Evolutionary conservation across 2,888 invertebrate species (phyloP).

Genomic region (Melieria picta): DNA sequence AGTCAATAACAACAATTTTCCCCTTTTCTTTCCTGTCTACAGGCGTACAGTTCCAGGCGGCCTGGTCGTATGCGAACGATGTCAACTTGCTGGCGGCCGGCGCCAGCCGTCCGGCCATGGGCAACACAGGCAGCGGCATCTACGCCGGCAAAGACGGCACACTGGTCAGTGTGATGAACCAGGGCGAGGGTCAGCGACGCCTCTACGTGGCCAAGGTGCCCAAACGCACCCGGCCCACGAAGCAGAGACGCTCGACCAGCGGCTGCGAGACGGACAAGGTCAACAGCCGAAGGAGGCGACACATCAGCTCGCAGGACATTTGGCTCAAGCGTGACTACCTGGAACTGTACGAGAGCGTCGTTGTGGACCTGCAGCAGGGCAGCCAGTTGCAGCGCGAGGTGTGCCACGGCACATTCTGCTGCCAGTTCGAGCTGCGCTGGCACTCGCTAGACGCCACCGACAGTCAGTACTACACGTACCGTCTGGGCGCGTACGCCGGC

Average conservation of each 20-base stretch:
- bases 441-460: neutral
- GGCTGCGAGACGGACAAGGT: no score
- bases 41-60: slow-evolving; percentile 74
- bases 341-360: slow-evolving; percentile 44
- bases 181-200: slow-evolving; percentile 47
- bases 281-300: neutral
- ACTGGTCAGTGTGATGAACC: slow-evolving; percentile 49
- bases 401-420: slow-evolving; percentile 51
- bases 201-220: slow-evolving; percentile 55
- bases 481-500: slow-evolving; percentile 66
- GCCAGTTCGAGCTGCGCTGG: slow-evolving; percentile 52
- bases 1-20: no score
- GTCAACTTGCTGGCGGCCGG: slow-evolving; percentile 79
- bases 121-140: slow-evolving; percentile 81
- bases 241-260: slow-evolving; percentile 22
- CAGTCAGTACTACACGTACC: slow-evolving; percentile 60
- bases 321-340: slow-evolving; percentile 53
- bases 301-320: slow-evolving; percentile 33
- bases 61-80: slow-evolving; percentile 75
- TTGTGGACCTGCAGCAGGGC: slow-evolving; percentile 29
- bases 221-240: slow-evolving; percentile 40
- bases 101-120: slow-evolving; percentile 71
- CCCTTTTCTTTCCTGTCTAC: neutral
- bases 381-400: slow-evolving; percentile 25
- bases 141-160: slow-evolving; percentile 68